Conservation (phyloP, 2,888 invertebrate genomes). For the Agrilus cyanescens region DNA sequence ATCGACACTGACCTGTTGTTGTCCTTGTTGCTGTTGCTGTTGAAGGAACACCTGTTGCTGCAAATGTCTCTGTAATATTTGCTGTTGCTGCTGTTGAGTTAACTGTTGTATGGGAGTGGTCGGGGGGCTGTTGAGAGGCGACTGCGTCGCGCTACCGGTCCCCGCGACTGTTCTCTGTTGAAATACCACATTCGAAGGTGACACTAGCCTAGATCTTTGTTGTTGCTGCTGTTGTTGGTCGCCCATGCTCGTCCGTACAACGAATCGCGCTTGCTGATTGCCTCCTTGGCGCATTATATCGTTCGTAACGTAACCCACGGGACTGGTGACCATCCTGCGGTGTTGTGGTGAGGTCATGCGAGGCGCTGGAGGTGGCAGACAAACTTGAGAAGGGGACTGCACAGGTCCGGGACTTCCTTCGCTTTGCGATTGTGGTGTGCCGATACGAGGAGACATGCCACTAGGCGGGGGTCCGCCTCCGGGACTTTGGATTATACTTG, state of each 20-base stretch:
- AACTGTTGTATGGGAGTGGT: slow-evolving; percentile 26
- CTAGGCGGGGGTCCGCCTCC: slow-evolving; percentile 34
- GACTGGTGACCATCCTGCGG: slow-evolving; percentile 43
- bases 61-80: slow-evolving; percentile 28
- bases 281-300: slow-evolving; percentile 13
- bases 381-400: slow-evolving; percentile 35
- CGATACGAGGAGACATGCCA: slow-evolving; percentile 48
- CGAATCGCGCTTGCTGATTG: slow-evolving; percentile 28
- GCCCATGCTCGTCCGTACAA: slow-evolving; percentile 21
- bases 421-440: slow-evolving; percentile 49
- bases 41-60: slow-evolving; percentile 36
- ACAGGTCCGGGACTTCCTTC: slow-evolving; percentile 48
- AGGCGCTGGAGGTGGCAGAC: slow-evolving; percentile 37
- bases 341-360: slow-evolving; percentile 49
- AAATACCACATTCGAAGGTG: slow-evolving; percentile 26
- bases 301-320: slow-evolving; percentile 28
- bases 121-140: slow-evolving; percentile 33
- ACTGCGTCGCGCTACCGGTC: slow-evolving; percentile 23
- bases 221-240: slow-evolving; percentile 24
- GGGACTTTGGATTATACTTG: slow-evolving; percentile 40
- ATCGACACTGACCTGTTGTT: slow-evolving; percentile 27
- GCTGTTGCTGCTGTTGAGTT: slow-evolving; percentile 29
- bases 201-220: slow-evolving; percentile 27
- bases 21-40: slow-evolving; percentile 15
- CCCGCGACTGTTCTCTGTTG: slow-evolving; percentile 27